Conservation (phyloP, 2,113 vertebrate species). For the Canis aureus region DNA sequence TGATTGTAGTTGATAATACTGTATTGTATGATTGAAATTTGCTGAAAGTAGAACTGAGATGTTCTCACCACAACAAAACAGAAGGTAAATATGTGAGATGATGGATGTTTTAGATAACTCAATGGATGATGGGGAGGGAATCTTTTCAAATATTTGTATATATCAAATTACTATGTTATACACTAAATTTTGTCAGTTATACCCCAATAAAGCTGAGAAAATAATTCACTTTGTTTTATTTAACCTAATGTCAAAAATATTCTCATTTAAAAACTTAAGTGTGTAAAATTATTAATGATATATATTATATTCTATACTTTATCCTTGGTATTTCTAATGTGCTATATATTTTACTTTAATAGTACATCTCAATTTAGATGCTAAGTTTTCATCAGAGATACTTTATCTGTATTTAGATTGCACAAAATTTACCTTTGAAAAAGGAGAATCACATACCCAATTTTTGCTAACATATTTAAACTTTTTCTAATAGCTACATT, state of each 20-base stretch:
- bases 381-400: slow-evolving; percentile 1
- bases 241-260: background rate
- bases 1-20: background rate
- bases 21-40: background rate
- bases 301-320: background rate
- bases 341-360: background rate
- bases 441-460: background rate
- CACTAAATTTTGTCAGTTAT: background rate
- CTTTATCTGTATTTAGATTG: background rate
- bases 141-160: background rate
- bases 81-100: background rate
- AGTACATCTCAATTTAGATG: background rate
- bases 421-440: background rate
- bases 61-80: background rate
- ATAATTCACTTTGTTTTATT: background rate
- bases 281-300: slow-evolving; percentile 18
- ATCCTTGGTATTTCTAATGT: background rate
- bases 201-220: background rate
- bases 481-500: background rate
- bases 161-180: background rate
- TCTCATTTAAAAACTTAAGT: background rate
- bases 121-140: background rate
- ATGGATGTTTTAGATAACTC: background rate
- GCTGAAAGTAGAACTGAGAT: background rate
- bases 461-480: background rate